A percentile compares a stretch with the other conserved stretches of the same genome.
These are phyloP conservation scores for Galerucella calmariensis DNA, from an alignment of 2,888 invertebrate species.

Conservation along the genomic window DNA sequence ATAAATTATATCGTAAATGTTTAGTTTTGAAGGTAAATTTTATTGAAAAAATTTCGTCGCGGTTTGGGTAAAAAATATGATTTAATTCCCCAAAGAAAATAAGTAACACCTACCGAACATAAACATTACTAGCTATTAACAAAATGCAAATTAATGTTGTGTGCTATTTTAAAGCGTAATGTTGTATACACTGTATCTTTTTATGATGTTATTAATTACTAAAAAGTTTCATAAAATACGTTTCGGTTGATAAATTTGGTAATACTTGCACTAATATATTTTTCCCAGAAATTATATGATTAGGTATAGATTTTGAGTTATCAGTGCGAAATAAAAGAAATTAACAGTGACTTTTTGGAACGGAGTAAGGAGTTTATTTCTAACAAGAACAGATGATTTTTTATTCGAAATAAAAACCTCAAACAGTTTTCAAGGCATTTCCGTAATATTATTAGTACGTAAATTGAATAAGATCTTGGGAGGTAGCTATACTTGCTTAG, in stretches of 20 bases:
- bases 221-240: not conserved
- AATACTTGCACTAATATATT: not conserved
- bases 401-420: too few relatives aligned
- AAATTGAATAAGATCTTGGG: too few relatives aligned
- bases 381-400: too few relatives aligned
- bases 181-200: not conserved
- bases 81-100: not conserved
- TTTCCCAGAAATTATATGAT: not conserved
- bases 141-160: slow-evolving; percentile 1
- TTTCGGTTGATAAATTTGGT: not conserved
- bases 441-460: too few relatives aligned
- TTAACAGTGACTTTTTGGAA: not conserved
- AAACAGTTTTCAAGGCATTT: too few relatives aligned
- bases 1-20: not conserved
- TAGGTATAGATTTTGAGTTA: not conserved
- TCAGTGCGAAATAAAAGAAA: slow-evolving; percentile 2
- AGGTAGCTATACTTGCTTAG: too few relatives aligned
- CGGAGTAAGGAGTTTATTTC: too few relatives aligned
- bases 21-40: not conserved
- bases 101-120: not conserved
- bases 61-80: not conserved
- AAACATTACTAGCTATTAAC: not conserved
- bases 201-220: not conserved
- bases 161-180: not conserved
- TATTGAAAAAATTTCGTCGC: not conserved